These are phyloP conservation scores for Trichopria drosophilae DNA, from an alignment of 2,888 invertebrate species.

Conservation along the genomic window DNA sequence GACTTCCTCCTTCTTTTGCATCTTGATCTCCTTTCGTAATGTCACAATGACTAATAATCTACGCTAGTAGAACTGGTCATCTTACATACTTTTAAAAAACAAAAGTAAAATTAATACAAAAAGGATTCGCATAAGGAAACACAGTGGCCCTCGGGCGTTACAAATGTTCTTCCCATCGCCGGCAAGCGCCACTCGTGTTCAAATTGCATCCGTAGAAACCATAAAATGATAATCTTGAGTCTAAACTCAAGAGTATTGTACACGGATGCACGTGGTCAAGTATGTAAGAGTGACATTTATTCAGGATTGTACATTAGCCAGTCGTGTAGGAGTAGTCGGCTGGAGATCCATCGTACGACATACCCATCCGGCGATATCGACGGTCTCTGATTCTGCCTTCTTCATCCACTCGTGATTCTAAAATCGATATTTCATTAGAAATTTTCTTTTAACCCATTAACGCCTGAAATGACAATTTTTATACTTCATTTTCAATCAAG, in stretches of 20 bases:
- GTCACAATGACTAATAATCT: no score
- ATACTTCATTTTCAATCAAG: no score
- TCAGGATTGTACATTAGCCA: conserved; percentile 58
- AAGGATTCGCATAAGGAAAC: no score
- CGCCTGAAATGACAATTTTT: no score
- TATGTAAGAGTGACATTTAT: conserved; percentile 60
- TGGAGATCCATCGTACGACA: conserved; percentile 90
- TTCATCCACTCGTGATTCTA: conserved; percentile 93
- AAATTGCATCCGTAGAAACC: no score
- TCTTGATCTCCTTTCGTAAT: no score
- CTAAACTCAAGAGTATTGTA: conserved; percentile 58
- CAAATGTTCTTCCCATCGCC: no score
- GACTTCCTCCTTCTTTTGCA: no score
- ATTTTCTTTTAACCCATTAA: conserved; percentile 5
- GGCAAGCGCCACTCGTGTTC: conserved; percentile 42
- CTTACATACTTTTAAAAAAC: conserved; percentile 57
- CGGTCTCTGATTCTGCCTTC: conserved; percentile 80
- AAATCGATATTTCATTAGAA: conserved; percentile 38
- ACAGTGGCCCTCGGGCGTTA: no score
- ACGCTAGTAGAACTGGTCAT: conserved; percentile 45
- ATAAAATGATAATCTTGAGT: no score
- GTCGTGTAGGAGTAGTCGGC: conserved; percentile 74
- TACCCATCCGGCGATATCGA: conserved; percentile 94
- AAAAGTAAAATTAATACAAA: no score
- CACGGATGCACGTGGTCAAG: conserved; percentile 58